Evolutionary conservation across 2,113 vertebrate species (phyloP).

Genomic region (Scalopus aquaticus): DNA sequence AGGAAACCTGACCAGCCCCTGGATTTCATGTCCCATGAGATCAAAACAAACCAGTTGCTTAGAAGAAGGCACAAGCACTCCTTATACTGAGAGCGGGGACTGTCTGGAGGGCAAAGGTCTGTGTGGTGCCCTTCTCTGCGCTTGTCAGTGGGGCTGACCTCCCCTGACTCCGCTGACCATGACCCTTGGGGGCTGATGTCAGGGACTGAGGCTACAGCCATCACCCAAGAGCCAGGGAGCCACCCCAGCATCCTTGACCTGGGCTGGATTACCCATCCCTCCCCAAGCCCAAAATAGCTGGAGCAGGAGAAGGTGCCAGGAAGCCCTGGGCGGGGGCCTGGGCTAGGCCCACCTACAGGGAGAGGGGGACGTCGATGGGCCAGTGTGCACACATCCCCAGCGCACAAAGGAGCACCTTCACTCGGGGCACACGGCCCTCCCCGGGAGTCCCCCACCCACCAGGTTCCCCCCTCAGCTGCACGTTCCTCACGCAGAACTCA

Average conservation of each 20-base stretch:
- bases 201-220: neutral
- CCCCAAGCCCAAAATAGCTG: slow-evolving; percentile 71
- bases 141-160: neutral
- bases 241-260: slow-evolving; percentile 3
- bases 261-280: slow-evolving; percentile 51
- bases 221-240: neutral
- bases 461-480: neutral
- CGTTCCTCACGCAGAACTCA: slow-evolving; percentile 50
- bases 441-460: slow-evolving; percentile 34
- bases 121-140: neutral
- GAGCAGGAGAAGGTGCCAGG: slow-evolving; percentile 56
- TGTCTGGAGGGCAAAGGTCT: neutral
- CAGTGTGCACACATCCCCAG: neutral
- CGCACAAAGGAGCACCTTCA: slow-evolving; percentile 1
- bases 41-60: slow-evolving; percentile 53
- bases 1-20: slow-evolving; percentile 13
- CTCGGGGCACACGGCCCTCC: neutral
- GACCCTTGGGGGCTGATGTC: neutral
- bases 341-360: neutral
- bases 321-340: slow-evolving; percentile 10
- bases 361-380: neutral
- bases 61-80: neutral
- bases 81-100: neutral
- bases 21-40: neutral
- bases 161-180: neutral